Conservation (phyloP, 2,113 vertebrate species). For the Echinops telfairi region DNA sequence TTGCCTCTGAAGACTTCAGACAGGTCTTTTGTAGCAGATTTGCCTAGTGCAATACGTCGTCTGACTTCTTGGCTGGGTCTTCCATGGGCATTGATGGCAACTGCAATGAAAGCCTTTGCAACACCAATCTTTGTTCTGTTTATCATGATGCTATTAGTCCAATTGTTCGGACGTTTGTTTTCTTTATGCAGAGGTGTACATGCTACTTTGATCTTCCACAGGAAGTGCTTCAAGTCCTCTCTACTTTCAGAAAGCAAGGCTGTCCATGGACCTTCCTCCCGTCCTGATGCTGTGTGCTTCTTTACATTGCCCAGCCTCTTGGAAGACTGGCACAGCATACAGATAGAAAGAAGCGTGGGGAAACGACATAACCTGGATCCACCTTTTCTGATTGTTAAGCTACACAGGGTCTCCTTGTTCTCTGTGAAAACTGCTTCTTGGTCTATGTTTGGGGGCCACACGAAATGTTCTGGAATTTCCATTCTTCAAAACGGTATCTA, state of each 20-base stretch:
- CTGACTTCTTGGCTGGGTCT: not conserved
- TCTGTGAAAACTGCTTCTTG: not conserved
- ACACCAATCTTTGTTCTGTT: not conserved
- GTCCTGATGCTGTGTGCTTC: not conserved
- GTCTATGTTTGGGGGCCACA: not conserved
- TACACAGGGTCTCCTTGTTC: not conserved
- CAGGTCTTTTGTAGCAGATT: not conserved
- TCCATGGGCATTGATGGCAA: not conserved
- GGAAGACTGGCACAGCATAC: not conserved
- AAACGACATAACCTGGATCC: not conserved
- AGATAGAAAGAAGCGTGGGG: not conserved
- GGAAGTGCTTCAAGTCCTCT: not conserved
- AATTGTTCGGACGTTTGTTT: not conserved
- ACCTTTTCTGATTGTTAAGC: not conserved
- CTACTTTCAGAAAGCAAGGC: not conserved
- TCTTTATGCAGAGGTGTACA: not conserved
- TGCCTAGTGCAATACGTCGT: too few species aligned
- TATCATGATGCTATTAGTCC: not conserved
- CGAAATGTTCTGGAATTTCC: not conserved
- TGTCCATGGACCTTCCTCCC: not conserved
- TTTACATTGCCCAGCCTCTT: not conserved
- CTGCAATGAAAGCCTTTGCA: not conserved
- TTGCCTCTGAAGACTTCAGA: not conserved
- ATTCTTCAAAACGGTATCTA: not conserved
- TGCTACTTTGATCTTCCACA: not conserved